Evolutionary conservation across 2,888 invertebrate species (phyloP).

Genomic region (Criorhina ranunculi): DNA sequence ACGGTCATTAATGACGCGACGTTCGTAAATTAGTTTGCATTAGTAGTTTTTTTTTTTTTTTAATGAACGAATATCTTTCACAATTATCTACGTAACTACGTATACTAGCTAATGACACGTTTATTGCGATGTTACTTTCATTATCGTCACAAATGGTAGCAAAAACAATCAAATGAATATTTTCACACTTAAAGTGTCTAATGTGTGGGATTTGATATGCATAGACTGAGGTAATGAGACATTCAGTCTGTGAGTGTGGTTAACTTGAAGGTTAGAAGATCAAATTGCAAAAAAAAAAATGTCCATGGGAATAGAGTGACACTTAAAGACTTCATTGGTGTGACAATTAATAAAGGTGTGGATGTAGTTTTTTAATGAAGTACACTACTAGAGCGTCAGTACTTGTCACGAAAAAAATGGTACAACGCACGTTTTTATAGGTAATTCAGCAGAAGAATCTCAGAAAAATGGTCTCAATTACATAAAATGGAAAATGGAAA

Average conservation of each 20-base stretch:
- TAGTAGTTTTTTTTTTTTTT: slow-evolving; percentile 3
- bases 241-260: slow-evolving; percentile 1
- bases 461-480: too few relatives aligned
- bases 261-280: slow-evolving; percentile 31
- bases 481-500: too few relatives aligned
- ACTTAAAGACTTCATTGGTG: background rate
- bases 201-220: slow-evolving; percentile 20
- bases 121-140: slow-evolving; percentile 37
- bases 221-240: background rate
- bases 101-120: slow-evolving; percentile 5
- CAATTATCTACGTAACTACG: background rate
- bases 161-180: background rate
- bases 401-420: too few relatives aligned
- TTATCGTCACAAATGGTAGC: background rate
- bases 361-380: background rate
- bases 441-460: too few relatives aligned
- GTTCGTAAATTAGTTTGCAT: slow-evolving; percentile 11
- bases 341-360: slow-evolving; percentile 3
- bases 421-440: too few relatives aligned
- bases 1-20: background rate
- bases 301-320: slow-evolving; percentile 18
- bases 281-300: slow-evolving; percentile 7
- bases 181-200: slow-evolving; percentile 18
- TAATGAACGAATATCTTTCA: background rate
- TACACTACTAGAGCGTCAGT: too few relatives aligned